Evolutionary conservation across 2,888 invertebrate genomes (phyloP).

Genomic region (Tanytarsus gracilentus): DNA sequence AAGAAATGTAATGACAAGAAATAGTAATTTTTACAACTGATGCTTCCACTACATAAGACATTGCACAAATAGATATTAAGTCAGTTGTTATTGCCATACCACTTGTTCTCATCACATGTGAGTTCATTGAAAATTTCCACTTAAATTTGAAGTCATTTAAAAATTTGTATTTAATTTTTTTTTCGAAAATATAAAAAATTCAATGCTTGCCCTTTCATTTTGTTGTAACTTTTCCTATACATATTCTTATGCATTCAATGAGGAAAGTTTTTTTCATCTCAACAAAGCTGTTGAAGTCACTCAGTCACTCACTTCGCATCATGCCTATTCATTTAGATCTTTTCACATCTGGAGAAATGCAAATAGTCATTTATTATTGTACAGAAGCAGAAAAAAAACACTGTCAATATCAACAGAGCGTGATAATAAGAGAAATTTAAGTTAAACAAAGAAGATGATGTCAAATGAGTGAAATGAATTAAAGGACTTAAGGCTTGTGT

Average conservation of each 20-base stretch:
- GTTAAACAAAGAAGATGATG: neutral
- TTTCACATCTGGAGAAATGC: too few relatives aligned
- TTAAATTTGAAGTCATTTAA: neutral
- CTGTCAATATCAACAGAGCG: neutral
- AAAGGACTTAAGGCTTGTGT: neutral
- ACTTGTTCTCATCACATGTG: neutral
- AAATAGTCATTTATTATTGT: too few relatives aligned
- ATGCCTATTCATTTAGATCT: too few relatives aligned
- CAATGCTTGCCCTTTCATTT: too few relatives aligned
- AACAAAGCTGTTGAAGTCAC: too few relatives aligned
- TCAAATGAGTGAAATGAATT: neutral
- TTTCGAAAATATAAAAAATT: too few relatives aligned
- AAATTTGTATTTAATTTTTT: neutral
- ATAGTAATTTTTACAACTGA: neutral
- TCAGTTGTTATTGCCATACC: neutral
- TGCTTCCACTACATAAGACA: neutral
- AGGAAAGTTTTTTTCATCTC: too few relatives aligned
- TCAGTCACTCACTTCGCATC: too few relatives aligned
- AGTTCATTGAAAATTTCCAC: neutral
- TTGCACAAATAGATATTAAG: conserved; percentile 18
- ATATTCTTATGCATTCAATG: too few relatives aligned
- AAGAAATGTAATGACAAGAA: neutral
- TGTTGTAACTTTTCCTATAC: too few relatives aligned
- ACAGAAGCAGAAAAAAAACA: neutral
- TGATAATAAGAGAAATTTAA: neutral